Conservation (phyloP, 2,888 invertebrate species). For the Papilio gigon region DNA sequence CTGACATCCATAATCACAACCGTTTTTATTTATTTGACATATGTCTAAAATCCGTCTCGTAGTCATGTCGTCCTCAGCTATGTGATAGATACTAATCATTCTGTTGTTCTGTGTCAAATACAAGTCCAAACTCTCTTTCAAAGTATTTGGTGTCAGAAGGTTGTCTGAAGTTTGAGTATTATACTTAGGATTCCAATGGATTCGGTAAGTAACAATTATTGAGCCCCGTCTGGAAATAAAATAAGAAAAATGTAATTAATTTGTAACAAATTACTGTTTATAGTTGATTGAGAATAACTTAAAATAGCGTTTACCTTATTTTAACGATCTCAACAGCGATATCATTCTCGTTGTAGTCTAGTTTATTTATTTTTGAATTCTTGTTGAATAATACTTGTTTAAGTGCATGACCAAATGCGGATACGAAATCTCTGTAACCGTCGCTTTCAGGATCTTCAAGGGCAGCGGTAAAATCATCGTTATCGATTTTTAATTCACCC, state of each 20-base stretch:
- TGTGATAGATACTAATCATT: slow-evolving; percentile 79
- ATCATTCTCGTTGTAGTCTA: slow-evolving; percentile 80
- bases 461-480: slow-evolving; percentile 83
- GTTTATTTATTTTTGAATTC: slow-evolving; percentile 53
- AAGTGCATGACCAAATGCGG: slow-evolving; percentile 83
- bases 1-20: slow-evolving; percentile 85
- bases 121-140: slow-evolving; percentile 75
- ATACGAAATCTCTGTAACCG: slow-evolving; percentile 83
- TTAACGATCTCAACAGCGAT: slow-evolving; percentile 83
- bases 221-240: slow-evolving; percentile 83
- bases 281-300: background rate
- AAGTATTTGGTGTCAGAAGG: slow-evolving; percentile 72
- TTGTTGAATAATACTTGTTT: slow-evolving; percentile 82
- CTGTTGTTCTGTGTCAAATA: slow-evolving; percentile 78
- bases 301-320: slow-evolving; percentile 78
- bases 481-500: slow-evolving; percentile 85
- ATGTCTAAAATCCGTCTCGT: slow-evolving; percentile 82
- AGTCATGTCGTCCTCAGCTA: slow-evolving; percentile 71
- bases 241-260: slow-evolving; percentile 22
- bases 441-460: slow-evolving; percentile 83
- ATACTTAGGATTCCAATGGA: slow-evolving; percentile 84
- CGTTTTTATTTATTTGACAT: slow-evolving; percentile 85
- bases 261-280: background rate
- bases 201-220: slow-evolving; percentile 84
- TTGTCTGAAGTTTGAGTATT: slow-evolving; percentile 71